Evolutionary conservation across 2,113 vertebrate genomes (phyloP).

Genomic region (Callorhinus ursinus): DNA sequence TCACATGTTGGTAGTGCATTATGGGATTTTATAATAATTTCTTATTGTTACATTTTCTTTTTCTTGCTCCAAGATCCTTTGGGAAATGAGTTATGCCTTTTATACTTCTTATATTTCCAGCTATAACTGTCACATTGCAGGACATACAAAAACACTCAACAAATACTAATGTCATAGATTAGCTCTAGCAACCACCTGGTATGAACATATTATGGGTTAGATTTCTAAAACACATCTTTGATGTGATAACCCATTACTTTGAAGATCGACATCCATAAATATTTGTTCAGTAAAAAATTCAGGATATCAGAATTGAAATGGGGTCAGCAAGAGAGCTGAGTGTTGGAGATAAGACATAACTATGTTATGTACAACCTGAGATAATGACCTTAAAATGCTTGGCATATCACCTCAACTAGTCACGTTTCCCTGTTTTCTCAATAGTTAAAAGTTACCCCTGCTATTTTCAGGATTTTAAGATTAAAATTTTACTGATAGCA

Average conservation of each 20-base stretch:
- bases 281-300: conserved; percentile 5
- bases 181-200: neutral
- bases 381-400: neutral
- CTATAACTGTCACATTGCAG: neutral
- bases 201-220: neutral
- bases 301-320: neutral
- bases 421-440: neutral
- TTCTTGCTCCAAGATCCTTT: conserved; percentile 13
- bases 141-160: neutral
- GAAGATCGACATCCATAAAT: neutral
- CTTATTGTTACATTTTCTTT: neutral
- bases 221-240: neutral
- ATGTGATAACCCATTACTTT: neutral
- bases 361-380: neutral
- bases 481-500: neutral
- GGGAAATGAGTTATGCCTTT: neutral
- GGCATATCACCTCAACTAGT: neutral
- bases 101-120: neutral
- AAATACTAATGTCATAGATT: neutral
- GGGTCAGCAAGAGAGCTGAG: neutral
- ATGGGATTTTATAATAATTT: neutral
- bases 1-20: neutral
- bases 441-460: neutral
- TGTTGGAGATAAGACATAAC: neutral
- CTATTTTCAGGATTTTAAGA: neutral